Base-by-base conservation (phyloP, 2,797 vertebrate species). In the Cyclura pinguis region DNA sequence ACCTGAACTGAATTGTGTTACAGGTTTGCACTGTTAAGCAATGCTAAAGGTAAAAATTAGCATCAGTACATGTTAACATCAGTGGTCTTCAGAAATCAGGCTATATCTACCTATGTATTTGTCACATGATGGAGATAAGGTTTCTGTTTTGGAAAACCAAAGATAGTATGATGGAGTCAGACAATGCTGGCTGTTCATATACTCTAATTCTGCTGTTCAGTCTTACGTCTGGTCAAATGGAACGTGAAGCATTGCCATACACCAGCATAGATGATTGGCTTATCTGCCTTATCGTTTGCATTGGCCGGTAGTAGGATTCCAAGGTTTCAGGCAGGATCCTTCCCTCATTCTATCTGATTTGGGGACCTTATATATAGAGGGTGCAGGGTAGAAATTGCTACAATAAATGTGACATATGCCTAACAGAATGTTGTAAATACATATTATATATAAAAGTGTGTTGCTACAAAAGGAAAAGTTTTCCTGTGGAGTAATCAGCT, bases 401-500 rank as follows among this genome's bases (percentile, higher is more conserved):
- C 77, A 67, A 0, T 64, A 76, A 42, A 2, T 87, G 5, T 1
- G 12, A 6, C 35, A 20, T 13, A 0, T 5, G 6, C 69, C 50
- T 59, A 16, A 18, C 18, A 29, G 55, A 3, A 0, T 42, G 4
- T 84, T 0, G 0, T 6, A 29, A 24, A 62, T 27, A 73, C 22
- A 27, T 38, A 13, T 76, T 85, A 62, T n/a, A 32, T 80, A 90
- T 57, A 64, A 42, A 69, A 69, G n/a, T 57, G 57, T 57, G 2
- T 57, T 24, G 62, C 35, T 8, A 24, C n/a, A 72, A 42, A 85
- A 50, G 4, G 24, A 82, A 29, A 0, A 1, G 9, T 0, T 77
- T 3, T 6, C 9, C 38, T 12, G 27, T 3, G 3, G 27, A 1
- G 1, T 29, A 0, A 42, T 55, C 0, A 12, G 29, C 1, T 0